Evolutionary conservation across 2,888 invertebrate genomes (phyloP), one percentile per base, ranked within the genome.

Genomic region (Ryuthela nishihirai): DNA sequence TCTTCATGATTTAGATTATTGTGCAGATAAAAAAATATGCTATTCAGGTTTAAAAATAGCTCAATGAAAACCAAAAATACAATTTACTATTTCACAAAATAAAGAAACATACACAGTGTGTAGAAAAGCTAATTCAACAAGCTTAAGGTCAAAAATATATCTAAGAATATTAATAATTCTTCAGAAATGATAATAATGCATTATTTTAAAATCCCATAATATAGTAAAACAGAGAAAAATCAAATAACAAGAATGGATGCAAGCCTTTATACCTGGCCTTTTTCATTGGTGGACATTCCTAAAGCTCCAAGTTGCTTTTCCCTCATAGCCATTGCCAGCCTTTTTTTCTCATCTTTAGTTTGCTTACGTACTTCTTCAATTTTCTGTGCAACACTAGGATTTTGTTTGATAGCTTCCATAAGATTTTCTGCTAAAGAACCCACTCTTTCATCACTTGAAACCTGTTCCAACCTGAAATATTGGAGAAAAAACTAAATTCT

Each of bases 401-500:
- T 78, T 45, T 76, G 76, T 50, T 76, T 74, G 25, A 81, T 70
- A 2, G 79, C 77, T 67, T 81, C 80, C 61, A 99, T 79, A 12
- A 98, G 81, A 76, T 97, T 97, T 78, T 99, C 98, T 0, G 98
- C 97, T 67, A 98, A 78, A 2, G 95, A 93, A 45, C 97, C 97
- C 1, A 97, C 92, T 73, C 95, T 93, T 73, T 95, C 93, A 72
- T 97, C 95, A 0, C 94, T 95, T 0, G 94, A 94, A 4, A 97
- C 94, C 76, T 95, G 98, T 74, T 99, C 98, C 70, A 98, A 77
- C 1, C 94, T 85, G 76, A 4, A 35, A 29, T 34, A 2, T n/a
- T n/a, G n/a, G n/a, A n/a, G n/a, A n/a, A n/a, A n/a, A n/a, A n/a
- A n/a, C n/a, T n/a, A n/a, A n/a, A n/a, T n/a, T n/a, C n/a, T n/a